These are phyloP conservation scores for Mesitornis unicolor DNA, from an alignment of 2,113 vertebrate genomes.

Conservation along the genomic window DNA sequence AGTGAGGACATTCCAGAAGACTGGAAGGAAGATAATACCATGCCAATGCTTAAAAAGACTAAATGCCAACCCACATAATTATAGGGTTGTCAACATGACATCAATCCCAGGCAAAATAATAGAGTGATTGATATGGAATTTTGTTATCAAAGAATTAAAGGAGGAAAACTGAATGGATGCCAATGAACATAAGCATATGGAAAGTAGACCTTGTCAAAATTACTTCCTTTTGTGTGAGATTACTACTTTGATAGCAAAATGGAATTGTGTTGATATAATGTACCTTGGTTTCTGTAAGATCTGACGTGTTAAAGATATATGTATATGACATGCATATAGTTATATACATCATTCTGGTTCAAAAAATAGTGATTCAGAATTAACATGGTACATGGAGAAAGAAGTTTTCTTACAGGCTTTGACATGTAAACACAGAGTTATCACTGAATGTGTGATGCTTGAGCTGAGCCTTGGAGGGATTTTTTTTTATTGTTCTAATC, in stretches of 20 bases:
- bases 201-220: slow-evolving; percentile 16
- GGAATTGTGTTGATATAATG: neutral
- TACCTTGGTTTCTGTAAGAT: neutral
- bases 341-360: neutral
- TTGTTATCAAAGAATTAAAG: slow-evolving; percentile 8
- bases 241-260: neutral
- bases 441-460: neutral
- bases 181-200: neutral
- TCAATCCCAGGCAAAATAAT: neutral
- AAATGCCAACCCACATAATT: slow-evolving; percentile 21
- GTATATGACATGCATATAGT: neutral
- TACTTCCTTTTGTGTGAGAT: slow-evolving; percentile 3
- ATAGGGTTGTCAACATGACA: slow-evolving; percentile 9
- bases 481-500: neutral
- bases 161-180: neutral
- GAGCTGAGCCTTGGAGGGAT: neutral
- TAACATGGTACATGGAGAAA: neutral
- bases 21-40: neutral
- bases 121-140: neutral
- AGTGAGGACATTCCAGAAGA: neutral
- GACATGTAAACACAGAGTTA: neutral
- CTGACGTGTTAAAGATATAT: neutral
- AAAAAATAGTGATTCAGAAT: neutral
- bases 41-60: neutral
- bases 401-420: neutral